Evolutionary conservation across 2,113 vertebrate species (phyloP).

Genomic region (Cyprichromis sp.): DNA sequence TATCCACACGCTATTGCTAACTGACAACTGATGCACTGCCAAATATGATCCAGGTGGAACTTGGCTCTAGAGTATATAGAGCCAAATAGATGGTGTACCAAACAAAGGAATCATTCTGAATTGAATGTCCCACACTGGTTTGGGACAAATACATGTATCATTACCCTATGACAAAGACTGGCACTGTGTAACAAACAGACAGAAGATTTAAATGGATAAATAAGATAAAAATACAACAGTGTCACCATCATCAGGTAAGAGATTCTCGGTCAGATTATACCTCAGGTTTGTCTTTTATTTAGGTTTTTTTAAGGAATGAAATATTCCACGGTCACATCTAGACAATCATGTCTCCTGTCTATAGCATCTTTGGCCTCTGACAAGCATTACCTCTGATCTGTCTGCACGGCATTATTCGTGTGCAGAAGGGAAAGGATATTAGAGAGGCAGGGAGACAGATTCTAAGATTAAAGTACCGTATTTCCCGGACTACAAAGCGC

Average conservation of each 20-base stretch:
- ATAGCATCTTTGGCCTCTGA: background rate
- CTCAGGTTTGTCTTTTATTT: background rate
- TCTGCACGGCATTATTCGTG: background rate
- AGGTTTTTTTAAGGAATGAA: background rate
- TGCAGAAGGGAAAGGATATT: background rate
- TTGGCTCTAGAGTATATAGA: background rate
- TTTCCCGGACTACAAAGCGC: too few species aligned
- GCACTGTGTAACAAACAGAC: background rate
- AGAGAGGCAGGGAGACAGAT: background rate
- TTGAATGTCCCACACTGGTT: background rate
- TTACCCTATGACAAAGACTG: background rate
- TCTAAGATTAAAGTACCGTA: background rate
- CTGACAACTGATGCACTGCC: background rate
- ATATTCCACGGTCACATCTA: background rate
- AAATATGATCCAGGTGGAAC: background rate
- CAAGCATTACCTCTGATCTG: background rate
- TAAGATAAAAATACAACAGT: background rate
- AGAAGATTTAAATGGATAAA: background rate
- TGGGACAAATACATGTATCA: background rate
- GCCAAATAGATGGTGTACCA: background rate
- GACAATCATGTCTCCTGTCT: background rate
- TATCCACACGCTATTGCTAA: background rate
- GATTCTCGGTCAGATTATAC: background rate
- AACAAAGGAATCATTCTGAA: background rate
- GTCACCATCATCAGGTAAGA: background rate